Evolutionary conservation across 2,797 vertebrate genomes (phyloP).

Genomic region (Parambassis ranga): DNA sequence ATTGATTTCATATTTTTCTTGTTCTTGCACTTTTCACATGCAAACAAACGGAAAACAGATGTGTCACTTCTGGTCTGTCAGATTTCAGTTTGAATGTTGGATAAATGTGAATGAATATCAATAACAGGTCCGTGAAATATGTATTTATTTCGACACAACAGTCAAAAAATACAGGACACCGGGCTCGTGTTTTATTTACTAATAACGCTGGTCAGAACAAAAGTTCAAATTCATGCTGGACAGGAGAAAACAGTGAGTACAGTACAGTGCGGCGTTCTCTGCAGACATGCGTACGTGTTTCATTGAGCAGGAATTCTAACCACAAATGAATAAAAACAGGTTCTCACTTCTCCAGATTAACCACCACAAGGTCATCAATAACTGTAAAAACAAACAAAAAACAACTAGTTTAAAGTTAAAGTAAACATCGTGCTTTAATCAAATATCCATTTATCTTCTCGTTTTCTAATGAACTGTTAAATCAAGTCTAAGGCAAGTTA

Average conservation of each 20-base stretch:
- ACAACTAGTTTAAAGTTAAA: background rate
- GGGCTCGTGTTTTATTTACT: background rate
- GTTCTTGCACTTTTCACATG: no score
- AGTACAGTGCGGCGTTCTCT: background rate
- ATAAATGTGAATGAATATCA: no score
- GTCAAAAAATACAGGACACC: no score
- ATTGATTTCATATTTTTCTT: no score
- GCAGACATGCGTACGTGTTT: background rate
- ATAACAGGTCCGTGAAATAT: no score
- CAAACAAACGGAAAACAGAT: no score
- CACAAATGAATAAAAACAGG: background rate
- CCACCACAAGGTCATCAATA: slow-evolving; percentile 28
- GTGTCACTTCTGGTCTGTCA: no score
- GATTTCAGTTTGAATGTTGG: no score
- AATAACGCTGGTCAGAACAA: background rate
- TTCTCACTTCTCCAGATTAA: background rate
- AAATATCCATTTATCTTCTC: background rate
- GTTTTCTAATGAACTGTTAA: background rate
- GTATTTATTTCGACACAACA: no score
- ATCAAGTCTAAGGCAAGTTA: background rate
- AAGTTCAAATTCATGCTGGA: background rate
- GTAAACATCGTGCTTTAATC: background rate
- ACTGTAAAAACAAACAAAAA: slow-evolving; percentile 9
- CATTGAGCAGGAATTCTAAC: background rate
- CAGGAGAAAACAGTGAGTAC: background rate